Conservation (phyloP, 2,113 vertebrate genomes). For the Anoplopoma fimbria region DNA sequence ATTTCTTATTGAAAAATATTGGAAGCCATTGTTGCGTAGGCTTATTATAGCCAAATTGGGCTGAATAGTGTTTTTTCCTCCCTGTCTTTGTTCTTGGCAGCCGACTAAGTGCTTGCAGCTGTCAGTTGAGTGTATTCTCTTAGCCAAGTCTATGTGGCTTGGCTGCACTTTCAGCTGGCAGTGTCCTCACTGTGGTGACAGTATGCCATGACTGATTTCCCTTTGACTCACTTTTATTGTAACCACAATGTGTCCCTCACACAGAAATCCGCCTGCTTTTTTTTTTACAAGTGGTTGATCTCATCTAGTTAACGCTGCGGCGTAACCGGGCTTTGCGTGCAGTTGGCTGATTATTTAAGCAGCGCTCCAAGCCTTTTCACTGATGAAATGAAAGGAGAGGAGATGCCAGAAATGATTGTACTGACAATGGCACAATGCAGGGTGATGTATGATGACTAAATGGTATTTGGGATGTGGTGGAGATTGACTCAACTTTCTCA, state of each 20-base stretch:
- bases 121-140: conserved; percentile 74
- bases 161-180: conserved; percentile 76
- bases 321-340: conserved; percentile 60
- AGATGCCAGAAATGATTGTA: conserved; percentile 62
- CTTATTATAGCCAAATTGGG: conserved; percentile 64
- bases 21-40: conserved; percentile 68
- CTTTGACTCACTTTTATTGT: conserved; percentile 76
- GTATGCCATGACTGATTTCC: conserved; percentile 80
- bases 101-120: conserved; percentile 79
- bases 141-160: conserved; percentile 78
- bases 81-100: conserved; percentile 77
- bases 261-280: conserved; percentile 36
- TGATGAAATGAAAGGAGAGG: conserved; percentile 69
- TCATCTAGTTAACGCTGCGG: conserved; percentile 70
- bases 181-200: conserved; percentile 80
- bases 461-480: conserved; percentile 53
- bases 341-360: conserved; percentile 75
- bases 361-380: conserved; percentile 68
- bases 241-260: conserved; percentile 72
- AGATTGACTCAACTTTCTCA: conserved; percentile 53
- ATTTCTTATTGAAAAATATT: conserved; percentile 69
- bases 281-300: conserved; percentile 71
- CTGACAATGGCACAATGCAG: conserved; percentile 59
- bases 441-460: conserved; percentile 67
- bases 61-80: conserved; percentile 57